phyloP scores from a whole-genome alignment of 2,113 vertebrate genomes.

The Ammodytes dubius region DNA sequence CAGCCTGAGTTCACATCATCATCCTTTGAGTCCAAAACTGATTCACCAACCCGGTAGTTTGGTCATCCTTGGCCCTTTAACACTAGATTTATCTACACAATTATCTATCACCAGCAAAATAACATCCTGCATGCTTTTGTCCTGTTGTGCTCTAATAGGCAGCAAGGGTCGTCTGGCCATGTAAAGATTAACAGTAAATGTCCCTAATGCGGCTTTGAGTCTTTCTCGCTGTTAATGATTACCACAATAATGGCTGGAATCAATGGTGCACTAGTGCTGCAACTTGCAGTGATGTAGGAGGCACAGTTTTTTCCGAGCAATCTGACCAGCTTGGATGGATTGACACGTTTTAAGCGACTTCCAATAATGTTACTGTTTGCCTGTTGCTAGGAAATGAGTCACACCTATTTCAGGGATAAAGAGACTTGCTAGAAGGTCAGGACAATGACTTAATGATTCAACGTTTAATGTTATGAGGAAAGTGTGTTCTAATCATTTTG shows the following conservation, averaged over 20 bases:
- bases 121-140: slow-evolving; percentile 25
- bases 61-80: slow-evolving; percentile 18
- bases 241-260: slow-evolving; percentile 11
- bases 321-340: slow-evolving; percentile 13
- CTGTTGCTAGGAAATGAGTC: slow-evolving; percentile 24
- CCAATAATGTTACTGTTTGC: slow-evolving; percentile 22
- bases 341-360: slow-evolving; percentile 23
- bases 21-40: slow-evolving; percentile 8
- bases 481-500: slow-evolving; percentile 11
- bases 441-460: neutral
- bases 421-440: neutral
- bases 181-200: slow-evolving; percentile 46
- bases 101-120: slow-evolving; percentile 30
- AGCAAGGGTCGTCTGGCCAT: neutral
- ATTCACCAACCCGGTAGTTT: neutral
- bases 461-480: neutral
- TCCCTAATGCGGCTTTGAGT: slow-evolving; percentile 8
- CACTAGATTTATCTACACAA: neutral
- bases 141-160: slow-evolving; percentile 30
- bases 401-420: slow-evolving; percentile 15
- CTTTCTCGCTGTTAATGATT: slow-evolving; percentile 58
- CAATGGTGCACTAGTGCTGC: neutral
- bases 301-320: neutral
- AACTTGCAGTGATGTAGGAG: neutral
- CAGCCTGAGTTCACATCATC: slow-evolving; percentile 12